These are phyloP conservation scores for Lutraria rhynchaena DNA, from an alignment of 1,140 invertebrate genomes.

Conservation along the genomic window DNA sequence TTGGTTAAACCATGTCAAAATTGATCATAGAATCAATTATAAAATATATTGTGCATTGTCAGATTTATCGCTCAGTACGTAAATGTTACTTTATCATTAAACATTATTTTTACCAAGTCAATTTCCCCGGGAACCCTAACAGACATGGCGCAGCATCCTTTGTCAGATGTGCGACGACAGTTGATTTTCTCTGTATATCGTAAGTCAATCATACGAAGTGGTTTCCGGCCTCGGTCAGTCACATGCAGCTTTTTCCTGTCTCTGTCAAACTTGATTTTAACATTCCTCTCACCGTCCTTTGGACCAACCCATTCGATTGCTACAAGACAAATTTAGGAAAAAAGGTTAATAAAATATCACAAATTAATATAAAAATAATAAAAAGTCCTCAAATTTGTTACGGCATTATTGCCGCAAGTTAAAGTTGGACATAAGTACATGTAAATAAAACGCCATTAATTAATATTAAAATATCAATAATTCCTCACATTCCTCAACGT, in stretches of 20 bases:
- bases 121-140: constrained; percentile 63
- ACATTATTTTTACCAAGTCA: constrained; percentile 68
- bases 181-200: constrained; percentile 49
- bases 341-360: neutral
- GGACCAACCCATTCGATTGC: constrained; percentile 70
- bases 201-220: constrained; percentile 84
- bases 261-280: constrained; percentile 64
- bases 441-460: no score
- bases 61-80: no score
- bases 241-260: constrained; percentile 64
- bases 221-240: constrained; percentile 66
- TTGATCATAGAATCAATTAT: no score
- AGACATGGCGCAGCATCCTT: constrained; percentile 55
- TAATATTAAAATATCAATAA: no score
- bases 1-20: no score
- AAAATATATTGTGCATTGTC: no score
- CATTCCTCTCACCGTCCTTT: constrained; percentile 64
- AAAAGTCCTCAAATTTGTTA: neutral
- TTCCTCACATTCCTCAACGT: no score
- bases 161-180: constrained; percentile 41
- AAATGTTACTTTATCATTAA: no score
- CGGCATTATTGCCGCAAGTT: neutral
- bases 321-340: constrained; percentile 28
- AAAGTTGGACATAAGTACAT: neutral
- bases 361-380: neutral